phyloP scores from a whole-genome alignment of 2,888 invertebrate genomes.

The Acronicta psi region DNA sequence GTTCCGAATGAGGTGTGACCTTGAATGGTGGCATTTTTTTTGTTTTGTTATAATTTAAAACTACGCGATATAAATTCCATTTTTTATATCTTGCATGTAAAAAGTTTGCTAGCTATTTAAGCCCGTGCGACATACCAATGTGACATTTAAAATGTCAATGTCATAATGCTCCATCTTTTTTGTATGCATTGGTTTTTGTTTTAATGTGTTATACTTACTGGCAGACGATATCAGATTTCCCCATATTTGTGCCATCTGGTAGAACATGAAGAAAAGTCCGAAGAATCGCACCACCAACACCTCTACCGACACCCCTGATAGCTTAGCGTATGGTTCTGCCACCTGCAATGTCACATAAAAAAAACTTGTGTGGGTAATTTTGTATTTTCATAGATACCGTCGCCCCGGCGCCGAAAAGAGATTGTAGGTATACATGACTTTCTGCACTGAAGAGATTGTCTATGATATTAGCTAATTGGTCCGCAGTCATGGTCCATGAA shows the following conservation, averaged over 20 bases:
- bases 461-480: no score
- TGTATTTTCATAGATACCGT: no score
- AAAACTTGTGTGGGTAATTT: no score
- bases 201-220: slow-evolving; percentile 83
- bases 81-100: no score
- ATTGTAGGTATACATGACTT: no score
- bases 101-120: background rate
- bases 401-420: no score
- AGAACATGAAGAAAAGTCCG: slow-evolving; percentile 98
- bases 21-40: slow-evolving; percentile 18
- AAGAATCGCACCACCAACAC: slow-evolving; percentile 97
- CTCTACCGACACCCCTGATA: slow-evolving; percentile 92
- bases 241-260: slow-evolving; percentile 98
- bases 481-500: no score
- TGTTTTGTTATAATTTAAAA: no score
- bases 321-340: slow-evolving; percentile 93
- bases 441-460: no score
- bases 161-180: background rate
- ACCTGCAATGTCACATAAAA: slow-evolving; percentile 67
- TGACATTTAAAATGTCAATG: background rate
- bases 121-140: background rate
- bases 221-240: slow-evolving; percentile 97
- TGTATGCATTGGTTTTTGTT: no score
- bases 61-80: no score
- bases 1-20: slow-evolving; percentile 22